Base-by-base conservation (phyloP, 2,888 invertebrate species). In the Leucophenga maculata region DNA sequence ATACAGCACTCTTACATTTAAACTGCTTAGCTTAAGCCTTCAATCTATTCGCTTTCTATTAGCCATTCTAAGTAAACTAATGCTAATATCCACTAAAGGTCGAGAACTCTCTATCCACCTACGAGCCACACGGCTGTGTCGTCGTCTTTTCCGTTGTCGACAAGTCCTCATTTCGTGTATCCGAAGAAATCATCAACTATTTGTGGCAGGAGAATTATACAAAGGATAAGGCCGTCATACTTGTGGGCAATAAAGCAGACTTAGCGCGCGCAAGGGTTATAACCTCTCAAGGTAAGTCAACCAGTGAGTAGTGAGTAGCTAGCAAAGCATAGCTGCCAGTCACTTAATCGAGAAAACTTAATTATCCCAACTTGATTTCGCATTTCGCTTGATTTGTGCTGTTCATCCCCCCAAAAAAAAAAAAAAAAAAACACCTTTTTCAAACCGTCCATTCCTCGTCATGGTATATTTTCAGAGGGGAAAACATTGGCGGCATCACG, bases 161-260 rank as follows among this genome's bases (percentile, higher is more conserved):
- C 72, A 92, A 93, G 77, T 90, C 92, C 52, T 95, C 96, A 13
- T 97, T 97, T 88, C 92, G 93, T 78, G 90, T 93, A 67, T 95
- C 95, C 4, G 94, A 94, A 73, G 96, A 97, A 85, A 93, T 95
- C 69, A 91, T 98, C 69, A 94, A 95, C 79, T 96, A 96, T 86
- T 90, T 98, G 66, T 94, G 96, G 90, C 90, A 94, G 73, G 94
- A 95, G 84, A 94, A 94, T 85, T 94, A 93, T 84, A 94, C 94
- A 0, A 92, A 93, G 74, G 94, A 96, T 67, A 93, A 95, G 83
- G 94, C 95, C 6, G 94, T 95, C 67, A 97, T 98, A 71, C 92
- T 98, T 14, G 97, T 97, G 1, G 97, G 95, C 55, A 98, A 98
- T 86, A 98, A 98, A 86, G 95, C 96, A 3, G 98, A 98, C 86